Conservation (phyloP, 2,113 vertebrate species). For the Megaceryle torquata region DNA sequence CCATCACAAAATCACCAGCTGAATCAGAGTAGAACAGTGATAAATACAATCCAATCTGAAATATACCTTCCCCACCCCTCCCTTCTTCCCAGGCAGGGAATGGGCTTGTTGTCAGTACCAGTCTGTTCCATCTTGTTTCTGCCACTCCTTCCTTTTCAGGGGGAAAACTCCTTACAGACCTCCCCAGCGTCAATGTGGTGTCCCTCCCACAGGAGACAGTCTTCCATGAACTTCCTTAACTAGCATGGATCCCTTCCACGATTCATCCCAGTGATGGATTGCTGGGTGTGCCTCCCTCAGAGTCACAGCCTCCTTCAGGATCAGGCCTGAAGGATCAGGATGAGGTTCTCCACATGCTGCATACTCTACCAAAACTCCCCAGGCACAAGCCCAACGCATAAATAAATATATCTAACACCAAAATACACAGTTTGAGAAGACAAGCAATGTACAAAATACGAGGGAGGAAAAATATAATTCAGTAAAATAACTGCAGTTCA, state of each 20-base stretch:
- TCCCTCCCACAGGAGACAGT: not conserved
- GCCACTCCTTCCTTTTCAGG: not conserved
- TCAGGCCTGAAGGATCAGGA: not conserved
- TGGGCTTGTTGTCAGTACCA: not conserved
- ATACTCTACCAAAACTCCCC: not conserved
- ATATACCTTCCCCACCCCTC: not conserved
- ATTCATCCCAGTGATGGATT: not conserved
- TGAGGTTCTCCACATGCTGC: not conserved
- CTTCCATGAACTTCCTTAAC: not conserved
- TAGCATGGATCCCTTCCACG: not conserved
- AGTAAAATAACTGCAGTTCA: not conserved
- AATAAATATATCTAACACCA: not conserved
- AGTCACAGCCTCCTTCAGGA: not conserved
- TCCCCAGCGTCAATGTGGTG: not conserved
- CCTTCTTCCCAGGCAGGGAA: too few species aligned
- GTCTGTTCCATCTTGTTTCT: not conserved
- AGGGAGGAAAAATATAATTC: not conserved
- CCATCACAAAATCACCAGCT: not conserved
- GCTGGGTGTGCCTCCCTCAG: not conserved
- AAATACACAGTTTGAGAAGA: not conserved
- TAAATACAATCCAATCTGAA: not conserved
- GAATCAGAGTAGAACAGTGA: not conserved
- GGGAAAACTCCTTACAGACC: too few species aligned
- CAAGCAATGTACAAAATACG: not conserved
- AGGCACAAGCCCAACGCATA: not conserved